Conservation (phyloP, 2,888 invertebrate genomes). For the Acleris sparsana region DNA sequence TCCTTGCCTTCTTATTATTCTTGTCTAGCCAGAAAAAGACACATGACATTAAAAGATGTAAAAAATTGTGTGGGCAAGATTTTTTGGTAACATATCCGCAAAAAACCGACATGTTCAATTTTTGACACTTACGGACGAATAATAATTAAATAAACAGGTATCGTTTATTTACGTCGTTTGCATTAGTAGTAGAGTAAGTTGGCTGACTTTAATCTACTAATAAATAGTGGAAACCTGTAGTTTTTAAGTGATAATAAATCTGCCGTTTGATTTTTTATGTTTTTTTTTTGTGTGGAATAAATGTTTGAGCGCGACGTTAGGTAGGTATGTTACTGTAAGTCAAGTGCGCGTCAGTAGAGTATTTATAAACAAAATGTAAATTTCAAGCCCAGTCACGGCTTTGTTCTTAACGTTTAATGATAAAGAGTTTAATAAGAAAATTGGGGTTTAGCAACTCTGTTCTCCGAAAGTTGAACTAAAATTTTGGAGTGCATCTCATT, state of each 20-base stretch:
- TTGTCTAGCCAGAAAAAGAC: no score
- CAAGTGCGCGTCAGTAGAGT: constrained; percentile 2
- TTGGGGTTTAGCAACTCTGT: no score
- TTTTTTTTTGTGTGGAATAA: constrained; percentile 15
- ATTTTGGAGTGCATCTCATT: no score
- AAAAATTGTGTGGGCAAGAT: no score
- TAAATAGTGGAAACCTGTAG: constrained; percentile 32
- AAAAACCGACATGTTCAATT: neutral
- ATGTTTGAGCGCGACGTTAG: neutral
- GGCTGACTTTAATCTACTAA: constrained; percentile 18
- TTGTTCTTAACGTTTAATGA: no score
- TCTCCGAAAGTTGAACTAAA: no score
- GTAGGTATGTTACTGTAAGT: constrained; percentile 11
- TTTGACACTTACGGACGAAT: neutral
- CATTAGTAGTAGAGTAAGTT: constrained; percentile 28
- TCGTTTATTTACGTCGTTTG: constrained; percentile 31
- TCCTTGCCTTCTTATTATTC: no score
- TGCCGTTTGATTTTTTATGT: constrained; percentile 25
- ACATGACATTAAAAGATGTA: no score
- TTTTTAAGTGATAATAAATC: constrained; percentile 32
- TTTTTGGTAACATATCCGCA: no score
- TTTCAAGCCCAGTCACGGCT: no score
- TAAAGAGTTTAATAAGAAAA: no score
- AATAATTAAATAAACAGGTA: constrained; percentile 1
- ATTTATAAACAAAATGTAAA: neutral